Base-by-base conservation (phyloP, 2,888 invertebrate species). In the Monochamus alternatus region DNA sequence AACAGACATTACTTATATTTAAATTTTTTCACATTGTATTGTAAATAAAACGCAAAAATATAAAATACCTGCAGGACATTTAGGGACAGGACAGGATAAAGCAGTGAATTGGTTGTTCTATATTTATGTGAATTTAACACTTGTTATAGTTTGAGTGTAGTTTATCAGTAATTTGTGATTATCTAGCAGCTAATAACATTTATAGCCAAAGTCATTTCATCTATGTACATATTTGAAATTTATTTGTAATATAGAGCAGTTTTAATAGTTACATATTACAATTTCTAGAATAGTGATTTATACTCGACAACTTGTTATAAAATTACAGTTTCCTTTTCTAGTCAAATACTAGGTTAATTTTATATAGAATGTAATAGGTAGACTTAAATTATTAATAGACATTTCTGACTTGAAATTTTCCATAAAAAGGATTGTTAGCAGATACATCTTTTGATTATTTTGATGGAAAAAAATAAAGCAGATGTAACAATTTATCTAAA, bases 361-460 rank as follows among this genome's bases (percentile, higher is more conserved):
- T 55, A 55, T 55, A 55, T 55, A 55, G 22, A 14, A 22, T 8
- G 22, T 55, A 55, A n/a, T 55, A 22, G 63, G 73, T 76, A 73
- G 69, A 73, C 73, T 69, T 69, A 58, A 58, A 66, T 73, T 47
- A 63, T 77, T 68, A 47, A 62, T 74, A 74, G 68, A 43, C 52
- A 77, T 69, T 77, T 75, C 75, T 73, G 70, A 67, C 71, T 64
- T 73, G 73, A 75, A 72, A 66, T 67, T 75, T 76, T 74, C 67
- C 44, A 76, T 76, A 63, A 63, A 72, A 75, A 76, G 78, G 78
- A 78, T 70, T 78, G 78, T 78, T 78, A 73, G 63, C 64, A 22
- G 66, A 70, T 65, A 51, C 51, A 38, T 44, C 51, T 60, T 59
- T 67, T 59, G 66, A 73, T 22, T 7, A 38, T 38, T 38, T 38